Evolutionary conservation across 2,113 vertebrate species (phyloP).

Genomic region (Stegostoma tigrinum): DNA sequence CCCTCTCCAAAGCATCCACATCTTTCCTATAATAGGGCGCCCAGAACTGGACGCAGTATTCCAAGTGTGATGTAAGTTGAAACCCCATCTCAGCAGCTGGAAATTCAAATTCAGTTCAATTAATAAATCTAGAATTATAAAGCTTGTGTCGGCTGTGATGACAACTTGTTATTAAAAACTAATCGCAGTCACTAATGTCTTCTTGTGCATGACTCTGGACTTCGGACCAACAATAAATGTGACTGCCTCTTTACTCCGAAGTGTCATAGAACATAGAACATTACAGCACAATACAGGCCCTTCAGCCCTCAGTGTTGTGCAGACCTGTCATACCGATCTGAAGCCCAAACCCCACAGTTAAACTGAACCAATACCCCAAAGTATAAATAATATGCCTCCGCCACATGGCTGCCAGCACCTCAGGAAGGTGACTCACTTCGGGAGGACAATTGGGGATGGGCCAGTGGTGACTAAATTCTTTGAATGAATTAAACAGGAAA

Average conservation of each 20-base stretch:
- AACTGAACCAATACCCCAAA: background rate
- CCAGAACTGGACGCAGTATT: too few relatives aligned
- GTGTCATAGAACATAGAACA: too few relatives aligned
- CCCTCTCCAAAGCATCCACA: too few relatives aligned
- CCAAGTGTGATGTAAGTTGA: background rate
- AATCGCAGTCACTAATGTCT: background rate
- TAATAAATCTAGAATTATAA: background rate
- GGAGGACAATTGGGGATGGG: background rate
- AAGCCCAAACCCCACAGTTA: background rate
- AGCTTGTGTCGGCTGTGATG: background rate
- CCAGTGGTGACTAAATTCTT: background rate
- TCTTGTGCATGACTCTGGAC: background rate
- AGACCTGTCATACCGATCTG: too few relatives aligned
- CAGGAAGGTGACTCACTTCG: background rate
- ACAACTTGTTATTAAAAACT: background rate
- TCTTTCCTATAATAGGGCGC: too few relatives aligned
- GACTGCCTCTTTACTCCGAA: background rate
- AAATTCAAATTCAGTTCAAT: background rate
- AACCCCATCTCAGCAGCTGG: background rate
- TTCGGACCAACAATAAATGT: background rate
- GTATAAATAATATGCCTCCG: background rate
- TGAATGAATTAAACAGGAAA: background rate
- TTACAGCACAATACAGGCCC: too few relatives aligned
- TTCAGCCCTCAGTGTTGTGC: too few relatives aligned
- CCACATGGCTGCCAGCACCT: background rate